Base-by-base conservation (phyloP, 2,888 invertebrate species). In the Steinernema hermaphroditum region DNA sequence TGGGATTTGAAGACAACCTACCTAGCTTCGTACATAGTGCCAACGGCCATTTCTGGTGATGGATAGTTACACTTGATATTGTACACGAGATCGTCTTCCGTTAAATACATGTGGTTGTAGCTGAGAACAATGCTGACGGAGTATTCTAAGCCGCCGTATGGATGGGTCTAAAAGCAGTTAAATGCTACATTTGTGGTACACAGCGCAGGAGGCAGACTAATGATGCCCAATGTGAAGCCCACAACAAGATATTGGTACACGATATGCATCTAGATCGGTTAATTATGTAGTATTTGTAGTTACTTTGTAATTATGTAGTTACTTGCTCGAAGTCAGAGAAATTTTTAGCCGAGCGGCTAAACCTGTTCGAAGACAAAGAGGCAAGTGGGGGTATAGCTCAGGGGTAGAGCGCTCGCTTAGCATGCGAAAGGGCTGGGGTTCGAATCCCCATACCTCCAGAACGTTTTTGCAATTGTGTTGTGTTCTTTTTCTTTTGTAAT, bases 331-430 rank as follows among this genome's bases (percentile, higher is more conserved):
- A n/a, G n/a, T n/a, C n/a, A n/a, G n/a, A n/a, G n/a, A n/a, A n/a
- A n/a, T n/a, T n/a, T n/a, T n/a, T n/a, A n/a, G n/a, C n/a, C n/a
- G n/a, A n/a, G n/a, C n/a, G n/a, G n/a, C n/a, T n/a, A n/a, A n/a
- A n/a, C n/a, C n/a, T n/a, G n/a, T n/a, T n/a, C n/a, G n/a, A n/a
- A n/a, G n/a, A n/a, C n/a, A n/a, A n/a, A n/a, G n/a, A n/a, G n/a
- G 37, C 37, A 37, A 37, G 37, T 37, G 75, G 75, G 75, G 75
- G 74, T 75, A 46, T 75, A 75, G 75, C 75, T 75, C 75, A 75
- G 75, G 44, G 76, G 76, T 76, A 76, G 76, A 76, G 76, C 76
- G 76, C 76, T 76, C 76, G 76, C 76, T 76, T 76, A 74, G 76
- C 76, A 76, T 76, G 76, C 75, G 76, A 76, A 76, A 76, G 72